phyloP scores from a whole-genome alignment of 1,140 invertebrate genomes.

The Stegodyphus dumicola region DNA sequence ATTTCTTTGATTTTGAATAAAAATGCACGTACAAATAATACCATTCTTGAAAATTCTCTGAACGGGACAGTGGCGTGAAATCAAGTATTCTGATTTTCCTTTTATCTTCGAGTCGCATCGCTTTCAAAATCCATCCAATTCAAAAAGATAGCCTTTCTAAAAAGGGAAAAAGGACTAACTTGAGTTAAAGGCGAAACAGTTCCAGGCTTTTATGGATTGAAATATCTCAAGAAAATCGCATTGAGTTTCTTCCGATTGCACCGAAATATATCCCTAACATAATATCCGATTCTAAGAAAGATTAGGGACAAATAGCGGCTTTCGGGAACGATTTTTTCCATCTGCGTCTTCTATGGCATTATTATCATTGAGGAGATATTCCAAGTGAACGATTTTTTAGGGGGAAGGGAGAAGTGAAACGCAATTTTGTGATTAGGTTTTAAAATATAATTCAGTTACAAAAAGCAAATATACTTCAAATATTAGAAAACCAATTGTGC shows the following conservation, averaged over 20 bases:
- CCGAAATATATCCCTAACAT: slow-evolving; percentile 28
- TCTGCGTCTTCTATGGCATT: neutral
- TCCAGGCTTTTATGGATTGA: slow-evolving; percentile 37
- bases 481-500: too few species aligned
- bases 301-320: slow-evolving; percentile 38
- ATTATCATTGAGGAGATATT: too few species aligned
- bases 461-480: too few species aligned
- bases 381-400: too few species aligned
- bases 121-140: slow-evolving; percentile 24
- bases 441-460: too few species aligned
- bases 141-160: neutral
- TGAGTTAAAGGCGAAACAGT: slow-evolving; percentile 49
- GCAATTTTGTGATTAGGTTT: too few species aligned
- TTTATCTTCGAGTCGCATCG: neutral
- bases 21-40: too few species aligned
- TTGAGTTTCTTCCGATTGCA: slow-evolving; percentile 44
- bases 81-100: neutral
- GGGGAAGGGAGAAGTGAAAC: too few species aligned
- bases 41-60: neutral
- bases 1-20: too few species aligned
- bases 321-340: slow-evolving; percentile 6
- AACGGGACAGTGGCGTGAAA: neutral
- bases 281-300: slow-evolving; percentile 39
- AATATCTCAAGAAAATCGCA: slow-evolving; percentile 37
- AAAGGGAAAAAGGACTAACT: slow-evolving; percentile 1